These are phyloP conservation scores for Axis porcinus DNA, from an alignment of 2,113 vertebrate species.

Conservation along the genomic window DNA sequence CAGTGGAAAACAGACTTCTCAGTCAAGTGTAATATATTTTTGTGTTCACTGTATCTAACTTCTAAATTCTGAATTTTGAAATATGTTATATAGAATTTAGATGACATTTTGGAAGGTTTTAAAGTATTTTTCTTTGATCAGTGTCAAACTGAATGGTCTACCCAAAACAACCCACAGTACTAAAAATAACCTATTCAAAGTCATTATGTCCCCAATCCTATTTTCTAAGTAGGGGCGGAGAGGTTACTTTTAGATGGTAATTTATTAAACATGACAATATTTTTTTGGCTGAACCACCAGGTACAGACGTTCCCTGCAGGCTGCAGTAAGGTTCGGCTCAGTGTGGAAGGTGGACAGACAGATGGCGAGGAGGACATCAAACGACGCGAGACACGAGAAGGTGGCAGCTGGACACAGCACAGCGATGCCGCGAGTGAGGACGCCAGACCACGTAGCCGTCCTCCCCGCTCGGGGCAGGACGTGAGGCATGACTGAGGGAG, in stretches of 20 bases:
- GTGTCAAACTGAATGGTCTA: neutral
- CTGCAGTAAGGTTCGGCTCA: neutral
- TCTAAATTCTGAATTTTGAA: neutral
- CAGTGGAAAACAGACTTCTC: neutral
- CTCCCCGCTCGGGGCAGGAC: neutral
- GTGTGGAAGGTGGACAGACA: neutral
- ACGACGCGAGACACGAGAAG: neutral
- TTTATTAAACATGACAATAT: neutral
- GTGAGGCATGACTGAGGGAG: neutral
- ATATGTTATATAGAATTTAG: neutral
- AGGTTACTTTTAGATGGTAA: neutral
- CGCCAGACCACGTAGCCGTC: fast-evolving
- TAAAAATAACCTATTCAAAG: neutral
- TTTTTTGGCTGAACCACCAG: neutral
- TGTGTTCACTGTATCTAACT: neutral
- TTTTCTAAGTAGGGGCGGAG: neutral
- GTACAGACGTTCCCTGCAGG: neutral
- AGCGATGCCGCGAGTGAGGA: neutral
- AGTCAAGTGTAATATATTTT: neutral
- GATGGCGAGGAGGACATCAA: neutral
- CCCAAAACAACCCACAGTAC: neutral
- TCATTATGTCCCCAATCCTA: neutral
- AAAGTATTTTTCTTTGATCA: neutral
- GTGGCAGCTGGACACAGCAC: neutral
- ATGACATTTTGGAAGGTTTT: neutral